Conservation (phyloP, 2,888 invertebrate genomes). For the Chrysolina oricalcia region DNA sequence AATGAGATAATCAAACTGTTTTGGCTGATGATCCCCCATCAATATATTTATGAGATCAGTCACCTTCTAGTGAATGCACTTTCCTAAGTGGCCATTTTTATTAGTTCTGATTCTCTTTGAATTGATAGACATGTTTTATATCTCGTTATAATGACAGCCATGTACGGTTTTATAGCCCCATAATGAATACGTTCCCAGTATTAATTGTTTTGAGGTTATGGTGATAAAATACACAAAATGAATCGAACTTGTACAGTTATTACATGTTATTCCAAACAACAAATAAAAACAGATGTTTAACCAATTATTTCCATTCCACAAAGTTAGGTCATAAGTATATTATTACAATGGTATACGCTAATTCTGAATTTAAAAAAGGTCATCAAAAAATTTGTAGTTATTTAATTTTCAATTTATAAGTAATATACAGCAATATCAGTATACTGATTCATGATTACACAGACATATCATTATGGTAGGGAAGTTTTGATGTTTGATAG, state of each 20-base stretch:
- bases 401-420: no score
- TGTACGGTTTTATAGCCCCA: slow-evolving; percentile 19
- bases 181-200: slow-evolving; percentile 10
- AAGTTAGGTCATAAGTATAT: not conserved
- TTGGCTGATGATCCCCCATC: slow-evolving; percentile 26
- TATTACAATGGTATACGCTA: no score
- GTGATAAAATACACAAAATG: slow-evolving; percentile 3
- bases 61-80: slow-evolving; percentile 45
- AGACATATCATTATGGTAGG: no score
- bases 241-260: not conserved
- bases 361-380: no score
- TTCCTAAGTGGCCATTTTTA: slow-evolving; percentile 34
- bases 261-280: not conserved
- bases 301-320: not conserved
- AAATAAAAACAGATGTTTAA: not conserved
- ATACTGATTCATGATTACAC: no score
- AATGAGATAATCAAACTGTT: slow-evolving; percentile 26
- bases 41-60: slow-evolving; percentile 51
- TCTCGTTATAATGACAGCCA: slow-evolving; percentile 23
- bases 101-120: slow-evolving; percentile 35
- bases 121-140: slow-evolving; percentile 41
- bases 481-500: no score
- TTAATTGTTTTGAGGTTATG: slow-evolving; percentile 24
- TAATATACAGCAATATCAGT: no score
- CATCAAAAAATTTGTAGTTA: no score